These are phyloP conservation scores for Oceanodroma leucorhoa DNA, from an alignment of 2,797 vertebrate species.

Conservation along the genomic window DNA sequence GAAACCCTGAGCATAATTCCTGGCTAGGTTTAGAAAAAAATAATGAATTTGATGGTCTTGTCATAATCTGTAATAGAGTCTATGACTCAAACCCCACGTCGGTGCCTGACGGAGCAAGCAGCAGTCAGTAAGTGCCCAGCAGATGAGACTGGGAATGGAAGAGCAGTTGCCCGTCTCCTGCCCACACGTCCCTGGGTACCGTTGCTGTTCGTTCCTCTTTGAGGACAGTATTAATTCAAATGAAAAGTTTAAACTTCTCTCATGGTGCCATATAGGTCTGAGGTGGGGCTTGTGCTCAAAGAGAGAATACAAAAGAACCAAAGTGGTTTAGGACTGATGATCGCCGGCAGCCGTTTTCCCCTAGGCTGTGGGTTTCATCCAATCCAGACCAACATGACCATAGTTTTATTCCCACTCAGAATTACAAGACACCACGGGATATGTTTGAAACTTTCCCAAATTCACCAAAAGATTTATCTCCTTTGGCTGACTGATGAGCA, in stretches of 20 bases:
- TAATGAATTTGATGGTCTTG: neutral
- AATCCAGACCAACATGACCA: neutral
- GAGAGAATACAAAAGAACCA: fast-evolving
- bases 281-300: neutral
- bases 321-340: neutral
- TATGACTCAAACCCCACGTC: fast-evolving
- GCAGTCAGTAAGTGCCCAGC: fast-evolving
- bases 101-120: neutral
- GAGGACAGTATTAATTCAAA: neutral
- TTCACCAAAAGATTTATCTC: neutral
- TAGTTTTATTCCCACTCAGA: neutral
- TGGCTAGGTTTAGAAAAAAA: neutral
- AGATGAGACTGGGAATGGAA: neutral
- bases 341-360: fast-evolving
- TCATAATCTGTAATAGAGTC: neutral
- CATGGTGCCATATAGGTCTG: fast-evolving
- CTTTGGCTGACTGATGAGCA: neutral
- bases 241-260: neutral
- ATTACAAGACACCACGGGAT: fast-evolving
- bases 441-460: neutral
- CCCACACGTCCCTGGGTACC: fast-evolving
- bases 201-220: fast-evolving
- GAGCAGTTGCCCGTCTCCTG: neutral
- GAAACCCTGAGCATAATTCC: neutral
- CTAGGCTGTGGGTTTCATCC: neutral